phyloP scores from a whole-genome alignment of 30 jellyfish, hydroid and myxozoan species.

The Aurelia aurita complex sp. Pacific region DNA sequence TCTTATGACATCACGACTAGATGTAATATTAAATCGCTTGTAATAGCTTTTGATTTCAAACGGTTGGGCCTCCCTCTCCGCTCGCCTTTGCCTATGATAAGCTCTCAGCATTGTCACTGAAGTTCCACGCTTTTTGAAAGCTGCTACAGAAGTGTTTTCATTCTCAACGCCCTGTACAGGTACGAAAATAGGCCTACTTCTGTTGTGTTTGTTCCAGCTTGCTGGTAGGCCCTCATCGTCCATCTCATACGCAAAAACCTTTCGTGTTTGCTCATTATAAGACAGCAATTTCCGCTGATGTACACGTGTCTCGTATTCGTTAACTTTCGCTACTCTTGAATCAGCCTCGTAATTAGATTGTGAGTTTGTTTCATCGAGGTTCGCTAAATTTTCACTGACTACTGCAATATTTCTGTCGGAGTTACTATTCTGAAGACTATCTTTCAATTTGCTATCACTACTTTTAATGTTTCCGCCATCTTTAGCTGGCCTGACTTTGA shows the following conservation, averaged over 20 bases:
- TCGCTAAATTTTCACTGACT: neutral
- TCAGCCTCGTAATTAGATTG: constrained; percentile 2
- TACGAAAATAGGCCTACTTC: constrained; percentile 58
- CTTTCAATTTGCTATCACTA: neutral
- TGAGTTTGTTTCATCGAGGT: neutral
- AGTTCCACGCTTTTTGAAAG: neutral
- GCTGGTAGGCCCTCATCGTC: constrained; percentile 70
- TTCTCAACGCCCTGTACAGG: constrained; percentile 73
- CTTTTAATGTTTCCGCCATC: neutral
- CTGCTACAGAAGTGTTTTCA: constrained; percentile 24
- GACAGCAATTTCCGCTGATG: constrained; percentile 48
- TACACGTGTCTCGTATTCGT: constrained; percentile 6
- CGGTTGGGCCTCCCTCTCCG: constrained; percentile 7
- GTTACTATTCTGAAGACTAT: neutral
- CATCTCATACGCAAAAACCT: constrained; percentile 33
- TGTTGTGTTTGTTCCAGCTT: constrained; percentile 13
- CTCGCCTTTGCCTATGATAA: neutral
- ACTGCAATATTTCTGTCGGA: neutral
- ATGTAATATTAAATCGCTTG: constrained; percentile 48
- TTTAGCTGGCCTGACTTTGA: neutral
- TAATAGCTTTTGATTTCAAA: constrained; percentile 27
- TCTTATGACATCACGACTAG: constrained; percentile 48
- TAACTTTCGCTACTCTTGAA: constrained; percentile 2
- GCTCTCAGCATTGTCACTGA: neutral
- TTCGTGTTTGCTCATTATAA: neutral